Percentiles rank a stretch among this genome's conserved stretches.
Conservation (phyloP, 2,797 vertebrate species). For the Gadopsis marmoratus region DNA sequence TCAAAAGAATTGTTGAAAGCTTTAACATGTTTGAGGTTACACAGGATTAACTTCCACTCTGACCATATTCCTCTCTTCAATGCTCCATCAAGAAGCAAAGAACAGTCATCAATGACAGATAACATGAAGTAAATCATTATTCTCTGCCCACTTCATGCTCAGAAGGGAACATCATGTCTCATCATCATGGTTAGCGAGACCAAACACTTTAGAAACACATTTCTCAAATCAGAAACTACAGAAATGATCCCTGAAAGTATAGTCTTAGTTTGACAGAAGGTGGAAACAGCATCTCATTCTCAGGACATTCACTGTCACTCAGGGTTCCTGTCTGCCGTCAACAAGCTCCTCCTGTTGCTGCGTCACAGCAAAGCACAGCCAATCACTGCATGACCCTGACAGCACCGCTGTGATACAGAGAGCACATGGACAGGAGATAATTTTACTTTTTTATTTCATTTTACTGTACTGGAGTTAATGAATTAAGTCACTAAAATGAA, state of each 20-base stretch:
- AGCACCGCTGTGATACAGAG: background rate
- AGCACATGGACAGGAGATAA: background rate
- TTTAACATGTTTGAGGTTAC: too few species aligned
- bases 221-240: conserved; percentile 61
- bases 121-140: background rate
- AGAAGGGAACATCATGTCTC: conserved; percentile 49
- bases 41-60: too few species aligned
- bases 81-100: background rate
- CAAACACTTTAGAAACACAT: conserved; percentile 75
- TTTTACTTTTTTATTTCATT: too few species aligned
- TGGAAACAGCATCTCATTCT: too few species aligned
- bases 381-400: background rate
- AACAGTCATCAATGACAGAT: conserved; percentile 5
- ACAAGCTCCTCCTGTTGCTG: background rate
- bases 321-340: background rate
- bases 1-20: too few species aligned
- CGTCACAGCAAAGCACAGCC: background rate
- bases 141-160: conserved; percentile 54
- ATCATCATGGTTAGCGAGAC: conserved; percentile 78
- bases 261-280: conserved; percentile 40
- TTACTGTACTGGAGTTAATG: too few species aligned
- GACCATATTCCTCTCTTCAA: conserved; percentile 9
- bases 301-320: background rate
- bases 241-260: conserved; percentile 84
- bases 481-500: too few species aligned